Evolutionary conservation across 2,113 vertebrate species (phyloP), one percentile per base, ranked within the genome.

Genomic region (Pan troglodytes): DNA sequence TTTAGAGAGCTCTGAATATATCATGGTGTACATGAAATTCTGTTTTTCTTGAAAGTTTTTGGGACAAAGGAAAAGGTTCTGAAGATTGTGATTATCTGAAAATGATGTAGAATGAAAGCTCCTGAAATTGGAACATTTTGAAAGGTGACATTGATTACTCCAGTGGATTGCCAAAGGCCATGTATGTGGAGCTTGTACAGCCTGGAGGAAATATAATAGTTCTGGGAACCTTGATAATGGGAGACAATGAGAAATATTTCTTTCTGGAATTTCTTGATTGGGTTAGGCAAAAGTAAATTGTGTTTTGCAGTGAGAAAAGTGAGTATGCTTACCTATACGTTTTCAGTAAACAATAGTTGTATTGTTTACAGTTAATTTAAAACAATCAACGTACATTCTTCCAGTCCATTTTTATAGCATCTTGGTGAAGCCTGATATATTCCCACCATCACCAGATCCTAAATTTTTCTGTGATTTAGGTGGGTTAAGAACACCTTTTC

Each of bases 301-400:
- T 7, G 55, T 61, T 86, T 72, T 92, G 2, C 10, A 73, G 14
- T 45, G 40, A 22, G 30, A 89, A 80, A 90, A 61, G 2, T 7
- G 17, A 80, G 40, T 87, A 38, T 55, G 17, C 35, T 43, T 48
- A 12, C 14, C 1, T n/a, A 4, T 0, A 16, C 43, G 2, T 75
- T 95, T 89, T 83, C 23, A 93, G 8, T 76, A 97, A 70, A 38
- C 6, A 38, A 22, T 30, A 38, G 45, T 45, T 78, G 9, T 27
- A 1, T 40, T 93, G 20, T 32, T 86, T 59, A 40, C 55, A 8
- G 3, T 0, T 52, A 61, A 72, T n/a, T 79, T 91, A 27, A 88
- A 93, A 27, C 9, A 55, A 86, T 75, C 2, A 32, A 1, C 57
- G 2, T 45, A 52, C 3, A 3, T 20, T 80, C 9, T 45, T 78